Evolutionary conservation across 2,888 invertebrate genomes (phyloP), one percentile per base, ranked within the genome.

Genomic region (Embidobia sp.): DNA sequence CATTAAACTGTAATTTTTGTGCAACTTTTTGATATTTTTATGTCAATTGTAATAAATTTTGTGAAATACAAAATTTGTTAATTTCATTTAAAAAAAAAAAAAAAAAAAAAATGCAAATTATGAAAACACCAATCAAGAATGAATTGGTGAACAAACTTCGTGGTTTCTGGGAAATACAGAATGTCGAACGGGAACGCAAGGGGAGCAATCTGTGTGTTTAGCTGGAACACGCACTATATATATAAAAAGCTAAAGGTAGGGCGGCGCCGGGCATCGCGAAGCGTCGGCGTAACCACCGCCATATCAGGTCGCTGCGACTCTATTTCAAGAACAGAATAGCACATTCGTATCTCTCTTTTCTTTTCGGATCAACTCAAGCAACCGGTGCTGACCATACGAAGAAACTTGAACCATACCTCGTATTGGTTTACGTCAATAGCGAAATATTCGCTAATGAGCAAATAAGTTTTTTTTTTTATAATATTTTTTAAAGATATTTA

Each of bases 241-340:
- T 84, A 84, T 83, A 84, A 80, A 83, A 84, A 85, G 83, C 79
- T 73, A 64, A 80, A 82, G 81, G 81, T 77, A 78, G 77, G 75
- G 78, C 79, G 79, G 76, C 80, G 80, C 80, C 80, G 75, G 79
- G 77, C 77, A 61, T 76, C 51, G 55, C 46, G 78, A 79, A 80
- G 83, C 84, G 83, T 83, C 81, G 81, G 82, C 83, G 84, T 82
- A 81, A 79, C 82, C 78, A 80, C 74, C 78, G 72, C 79, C 80
- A 87, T 87, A 87, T 88, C 85, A 78, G 82, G 87, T 83, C 80
- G 83, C 84, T 81, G 78, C 82, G 77, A 79, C 83, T 86, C 88
- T 88, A 88, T 88, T 88, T 88, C 86, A 82, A 85, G 86, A 85
- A 83, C 84, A 84, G 86, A 87, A 86, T 85, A 83, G 80, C 83